phyloP scores from a whole-genome alignment of 2,113 vertebrate genomes.

The Seriola aureovittata region DNA sequence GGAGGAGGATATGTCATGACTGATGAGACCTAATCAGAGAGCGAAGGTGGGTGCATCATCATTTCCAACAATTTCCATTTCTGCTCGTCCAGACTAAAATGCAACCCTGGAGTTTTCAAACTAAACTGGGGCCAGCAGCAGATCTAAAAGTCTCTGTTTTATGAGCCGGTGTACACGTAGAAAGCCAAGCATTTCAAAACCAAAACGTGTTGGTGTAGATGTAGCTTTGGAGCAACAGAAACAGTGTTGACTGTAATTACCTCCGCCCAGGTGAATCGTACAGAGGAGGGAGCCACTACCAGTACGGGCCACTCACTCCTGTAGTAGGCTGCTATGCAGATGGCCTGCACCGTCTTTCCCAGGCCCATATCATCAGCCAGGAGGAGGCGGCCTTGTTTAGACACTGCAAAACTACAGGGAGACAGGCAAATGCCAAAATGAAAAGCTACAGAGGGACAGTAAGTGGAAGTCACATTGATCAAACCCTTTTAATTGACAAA shows the following conservation, averaged over 20 bases:
- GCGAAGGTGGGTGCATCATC: no score
- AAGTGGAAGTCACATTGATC: not conserved
- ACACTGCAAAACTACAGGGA: conserved; percentile 90
- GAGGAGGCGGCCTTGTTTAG: conserved; percentile 92
- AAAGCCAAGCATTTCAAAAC: no score
- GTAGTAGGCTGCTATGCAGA: conserved; percentile 96
- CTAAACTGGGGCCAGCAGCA: no score
- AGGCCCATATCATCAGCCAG: conserved; percentile 98
- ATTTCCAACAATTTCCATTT: no score
- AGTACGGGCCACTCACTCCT: conserved; percentile 94
- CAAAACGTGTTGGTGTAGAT: no score
- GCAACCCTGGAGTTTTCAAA: no score
- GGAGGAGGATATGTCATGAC: no score
- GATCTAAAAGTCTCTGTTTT: no score
- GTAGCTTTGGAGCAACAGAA: not conserved
- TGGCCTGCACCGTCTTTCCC: conserved; percentile 97
- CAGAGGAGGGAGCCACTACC: conserved; percentile 93
- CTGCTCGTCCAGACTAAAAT: no score
- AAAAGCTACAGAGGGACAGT: conserved; percentile 1
- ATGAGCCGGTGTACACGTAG: no score
- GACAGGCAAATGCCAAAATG: not conserved
- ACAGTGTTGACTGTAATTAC: conserved; percentile 75
- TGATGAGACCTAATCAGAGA: no score
- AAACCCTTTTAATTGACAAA: not conserved
- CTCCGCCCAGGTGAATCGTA: conserved; percentile 98